Base-by-base conservation (phyloP, 2,888 invertebrate genomes). In the Cyclophora albipunctata region DNA sequence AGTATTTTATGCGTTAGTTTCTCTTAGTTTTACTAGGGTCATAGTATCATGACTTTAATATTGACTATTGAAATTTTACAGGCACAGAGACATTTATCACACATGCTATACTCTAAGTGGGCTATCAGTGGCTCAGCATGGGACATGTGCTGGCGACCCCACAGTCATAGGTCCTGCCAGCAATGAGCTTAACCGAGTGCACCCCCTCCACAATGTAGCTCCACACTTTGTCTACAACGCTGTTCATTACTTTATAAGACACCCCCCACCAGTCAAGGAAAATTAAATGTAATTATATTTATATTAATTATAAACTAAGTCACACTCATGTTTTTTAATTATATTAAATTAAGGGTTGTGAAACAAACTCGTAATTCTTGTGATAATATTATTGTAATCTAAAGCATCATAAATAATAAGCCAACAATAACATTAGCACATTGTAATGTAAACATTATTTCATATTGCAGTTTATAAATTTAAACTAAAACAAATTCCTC, bases 101-200 rank as follows among this genome's bases (percentile, higher is more conserved):
- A 98, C 98, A 0, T 99, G 99, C 81, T 99, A 99, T 74, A 94
- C 95, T 1, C 86, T 99, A 45, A 97, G 98, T 82, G 99, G 99
- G 3, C 89, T 99, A 45, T 95, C 98, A 7, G 91, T 99, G 53
- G 95, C 98, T 2, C 99, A 99, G 76, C 94, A 96, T 77, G 87
- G 88, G 44, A 81, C 81, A 3, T 84, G 86, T 3, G 72, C 73
- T 3, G 76, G 81, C 7, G 82, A 90, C 51, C 86, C 90, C 2
- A 81, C 87, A 53, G 79, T 95, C 45, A 84, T 95, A 35, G 95
- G 96, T 4, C 81, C 90, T 50, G 83, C 90, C 3, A 81, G 83
- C 51, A 96, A 96, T 81, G 92, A 94, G 84, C 78, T 96, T 51
- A 92, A 91, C 65, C 90, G 92, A 58, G 92, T 94, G 42, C 96